Percentiles rank a stretch among this genome's conserved stretches.
Evolutionary conservation across 2,113 vertebrate genomes (phyloP).

Genomic region (Dasyprocta punctata): DNA sequence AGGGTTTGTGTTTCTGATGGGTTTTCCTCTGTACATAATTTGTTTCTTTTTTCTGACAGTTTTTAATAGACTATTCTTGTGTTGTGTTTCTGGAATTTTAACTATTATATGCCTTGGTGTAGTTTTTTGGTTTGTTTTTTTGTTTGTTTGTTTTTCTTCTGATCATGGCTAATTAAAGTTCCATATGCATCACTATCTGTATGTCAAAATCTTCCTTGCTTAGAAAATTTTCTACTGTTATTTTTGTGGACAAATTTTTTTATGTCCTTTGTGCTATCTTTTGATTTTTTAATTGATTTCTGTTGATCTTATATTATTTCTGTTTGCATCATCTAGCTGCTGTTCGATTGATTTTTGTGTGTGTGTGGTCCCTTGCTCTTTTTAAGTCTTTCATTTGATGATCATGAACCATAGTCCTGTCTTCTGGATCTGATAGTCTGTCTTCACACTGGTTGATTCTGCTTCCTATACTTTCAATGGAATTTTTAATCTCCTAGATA

Average conservation of each 20-base stretch:
- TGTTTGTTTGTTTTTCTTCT: not conserved
- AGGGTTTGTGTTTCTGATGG: no score
- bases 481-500: not conserved
- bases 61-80: not conserved
- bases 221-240: not conserved
- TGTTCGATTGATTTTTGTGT: not conserved
- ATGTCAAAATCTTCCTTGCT: not conserved
- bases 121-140: not conserved
- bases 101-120: not conserved
- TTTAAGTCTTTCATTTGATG: not conserved
- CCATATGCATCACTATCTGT: not conserved
- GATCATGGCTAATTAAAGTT: not conserved
- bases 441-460: not conserved
- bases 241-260: not conserved
- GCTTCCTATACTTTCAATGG: not conserved
- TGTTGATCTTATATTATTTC: no score
- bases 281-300: not conserved
- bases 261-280: not conserved
- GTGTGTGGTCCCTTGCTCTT: not conserved
- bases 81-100: not conserved
- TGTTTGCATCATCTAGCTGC: not conserved
- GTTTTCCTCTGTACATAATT: no score
- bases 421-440: not conserved
- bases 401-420: not conserved
- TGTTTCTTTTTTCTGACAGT: no score